Evolutionary conservation across 2,888 invertebrate species (phyloP), one percentile per base, ranked within the genome.

Genomic region (Dendrolimus houi): DNA sequence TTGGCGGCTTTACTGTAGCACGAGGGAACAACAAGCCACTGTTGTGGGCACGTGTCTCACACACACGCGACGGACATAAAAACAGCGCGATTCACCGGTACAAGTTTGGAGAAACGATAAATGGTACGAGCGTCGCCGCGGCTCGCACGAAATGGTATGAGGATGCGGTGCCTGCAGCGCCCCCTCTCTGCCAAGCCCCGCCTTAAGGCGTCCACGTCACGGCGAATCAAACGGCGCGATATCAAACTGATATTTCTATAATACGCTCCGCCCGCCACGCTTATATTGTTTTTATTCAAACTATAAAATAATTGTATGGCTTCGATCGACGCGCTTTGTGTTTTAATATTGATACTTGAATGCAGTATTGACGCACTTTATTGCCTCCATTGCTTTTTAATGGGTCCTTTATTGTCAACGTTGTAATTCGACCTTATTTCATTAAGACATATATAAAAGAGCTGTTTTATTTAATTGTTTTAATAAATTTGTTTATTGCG

Each of bases 1-100:
- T 96, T 96, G 95, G 90, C 92, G 90, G 86, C 74, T 90, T 82
- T 69, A 59, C 61, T 60, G 60, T 57, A 66, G 68, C 77, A 81
- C 83, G 80, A 71, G 70, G 69, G 67, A 68, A 81, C 72, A 78
- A 81, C 71, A 68, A 64, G 79, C 79, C 82, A 72, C 77, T 71
- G 70, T 47, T 12, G 47, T 47, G 67, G 74, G 79, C 81, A 77
- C 79, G 79, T 72, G 77, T 74, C 66, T 74, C 73, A 76, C 81
- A 78, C 86, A 81, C 85, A 72, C 83, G 77, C 79, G 74, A 65
- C 74, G 74, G 68, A 77, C 80, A 81, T 79, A 67, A 69, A 47
- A 71, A 70, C 68, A 68, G 64, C 56, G 65, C 64, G 59, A 60
- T 59, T 58, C 58, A 58, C 59, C 62, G 64, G 42, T 58, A 57